A percentile compares a stretch with the other conserved stretches of the same genome.
phyloP scores from a whole-genome alignment of 2,888 invertebrate genomes.

The Esperia sulphurella region DNA sequence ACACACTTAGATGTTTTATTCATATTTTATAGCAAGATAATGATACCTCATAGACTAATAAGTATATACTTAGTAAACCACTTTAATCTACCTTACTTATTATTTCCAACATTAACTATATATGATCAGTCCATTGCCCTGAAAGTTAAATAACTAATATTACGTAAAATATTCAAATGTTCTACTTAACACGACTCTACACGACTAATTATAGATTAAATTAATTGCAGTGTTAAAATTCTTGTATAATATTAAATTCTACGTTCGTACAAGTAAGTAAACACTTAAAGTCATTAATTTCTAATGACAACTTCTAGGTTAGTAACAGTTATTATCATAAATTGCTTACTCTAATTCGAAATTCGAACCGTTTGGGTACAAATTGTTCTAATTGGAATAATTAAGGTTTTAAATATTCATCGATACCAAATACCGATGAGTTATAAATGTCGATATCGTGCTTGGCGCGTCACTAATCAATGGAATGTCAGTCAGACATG shows the following conservation, averaged over 20 bases:
- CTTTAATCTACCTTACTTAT: too few relatives aligned
- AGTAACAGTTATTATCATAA: neutral
- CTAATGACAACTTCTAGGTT: neutral
- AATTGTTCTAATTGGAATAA: conserved; percentile 1
- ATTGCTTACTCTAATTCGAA: neutral
- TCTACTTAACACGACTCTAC: too few relatives aligned
- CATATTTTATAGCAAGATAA: neutral
- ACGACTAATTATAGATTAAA: too few relatives aligned
- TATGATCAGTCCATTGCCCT: too few relatives aligned
- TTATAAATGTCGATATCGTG: neutral
- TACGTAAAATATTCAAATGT: too few relatives aligned
- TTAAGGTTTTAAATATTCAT: neutral
- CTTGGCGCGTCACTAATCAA: neutral
- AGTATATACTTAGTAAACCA: neutral
- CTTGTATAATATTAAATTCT: too few relatives aligned
- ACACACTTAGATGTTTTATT: neutral
- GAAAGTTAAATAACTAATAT: too few relatives aligned
- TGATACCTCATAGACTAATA: neutral
- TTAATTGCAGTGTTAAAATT: too few relatives aligned
- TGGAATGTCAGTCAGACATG: neutral
- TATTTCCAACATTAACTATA: too few relatives aligned
- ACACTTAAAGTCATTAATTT: neutral
- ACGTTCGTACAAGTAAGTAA: too few relatives aligned
- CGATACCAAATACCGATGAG: conserved; percentile 1
- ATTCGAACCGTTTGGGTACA: neutral